Evolutionary conservation across 1,140 invertebrate genomes (phyloP), one percentile per base, ranked within the genome.

Genomic region (Acromyrmex echinatior): DNA sequence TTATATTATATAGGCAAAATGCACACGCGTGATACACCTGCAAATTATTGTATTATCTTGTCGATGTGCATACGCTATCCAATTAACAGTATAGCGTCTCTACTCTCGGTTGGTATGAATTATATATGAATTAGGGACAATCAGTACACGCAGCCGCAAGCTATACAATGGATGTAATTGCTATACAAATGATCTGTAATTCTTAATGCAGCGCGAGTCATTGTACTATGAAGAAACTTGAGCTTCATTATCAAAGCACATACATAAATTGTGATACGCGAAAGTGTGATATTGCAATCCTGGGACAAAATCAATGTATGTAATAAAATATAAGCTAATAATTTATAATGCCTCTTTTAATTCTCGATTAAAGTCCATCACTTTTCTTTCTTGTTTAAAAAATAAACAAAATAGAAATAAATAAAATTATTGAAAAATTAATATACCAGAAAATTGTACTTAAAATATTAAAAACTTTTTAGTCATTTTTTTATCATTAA

Each of bases 121-220:
- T 93, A 92, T 91, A 92, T 87, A 77, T 87, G 88, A 92, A 93
- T 93, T 93, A 93, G 88, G 89, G 89, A 87, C 91, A 93, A 91
- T 92, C 91, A 89, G 81, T 21, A 68, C 65, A 68, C 65, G 58
- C 28, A 71, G 74, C 77, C 62, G 80, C 60, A 12, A 6, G 65
- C 56, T 51, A 21, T 9, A 45, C 25, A 81, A 45, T 45, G 7
- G 39, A 86, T 21, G 21, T 21, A 21, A 21, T 21, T 21, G 21
- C 21, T 21, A 21, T 21, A 21, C 21, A 21, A 21, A 21, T 53
- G 84, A 87, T 82, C 58, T 51, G 56, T 45, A 14, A 45, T 35
- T 60, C 16, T 28, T 53, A 63, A 25, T 18, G 28, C 25, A 62
- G 14, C 28, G 25, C 56, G 49, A 78, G 84, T 87, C 56, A 74